These are phyloP conservation scores for Limnephilus lunatus DNA, from an alignment of 2,888 invertebrate genomes.

Conservation along the genomic window DNA sequence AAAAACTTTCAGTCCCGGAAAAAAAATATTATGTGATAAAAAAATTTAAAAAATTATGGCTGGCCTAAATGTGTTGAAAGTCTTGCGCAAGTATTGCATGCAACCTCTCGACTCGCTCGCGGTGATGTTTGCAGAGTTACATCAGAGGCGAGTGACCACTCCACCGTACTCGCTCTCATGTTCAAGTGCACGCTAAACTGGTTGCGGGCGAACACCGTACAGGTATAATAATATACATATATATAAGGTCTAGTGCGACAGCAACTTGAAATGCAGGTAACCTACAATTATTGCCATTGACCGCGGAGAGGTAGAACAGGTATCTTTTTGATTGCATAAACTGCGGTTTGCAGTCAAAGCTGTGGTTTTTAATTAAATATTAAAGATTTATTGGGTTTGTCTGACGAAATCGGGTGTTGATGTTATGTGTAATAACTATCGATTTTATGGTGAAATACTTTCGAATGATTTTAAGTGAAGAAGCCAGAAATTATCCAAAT, in stretches of 20 bases:
- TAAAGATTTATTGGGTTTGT: background rate
- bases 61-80: conserved; percentile 12
- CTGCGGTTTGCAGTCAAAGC: background rate
- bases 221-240: background rate
- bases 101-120: conserved; percentile 41
- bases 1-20: conserved; percentile 6
- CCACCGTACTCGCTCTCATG: conserved; percentile 48
- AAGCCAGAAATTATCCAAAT: background rate
- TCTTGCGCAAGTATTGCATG: conserved; percentile 38
- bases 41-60: background rate
- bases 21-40: background rate
- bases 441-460: background rate
- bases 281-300: conserved; percentile 17
- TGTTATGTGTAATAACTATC: background rate
- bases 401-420: background rate
- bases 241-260: conserved; percentile 8
- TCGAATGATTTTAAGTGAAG: background rate
- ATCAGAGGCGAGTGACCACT: conserved; percentile 45
- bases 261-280: conserved; percentile 15
- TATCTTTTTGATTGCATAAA: background rate
- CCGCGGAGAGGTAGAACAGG: background rate
- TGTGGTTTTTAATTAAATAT: background rate
- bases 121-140: conserved; percentile 43
- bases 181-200: conserved; percentile 56
- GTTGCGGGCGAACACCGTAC: conserved; percentile 26